These are phyloP conservation scores for Chlorodrepanis virens DNA, from an alignment of 2,113 vertebrate species.

Conservation along the genomic window DNA sequence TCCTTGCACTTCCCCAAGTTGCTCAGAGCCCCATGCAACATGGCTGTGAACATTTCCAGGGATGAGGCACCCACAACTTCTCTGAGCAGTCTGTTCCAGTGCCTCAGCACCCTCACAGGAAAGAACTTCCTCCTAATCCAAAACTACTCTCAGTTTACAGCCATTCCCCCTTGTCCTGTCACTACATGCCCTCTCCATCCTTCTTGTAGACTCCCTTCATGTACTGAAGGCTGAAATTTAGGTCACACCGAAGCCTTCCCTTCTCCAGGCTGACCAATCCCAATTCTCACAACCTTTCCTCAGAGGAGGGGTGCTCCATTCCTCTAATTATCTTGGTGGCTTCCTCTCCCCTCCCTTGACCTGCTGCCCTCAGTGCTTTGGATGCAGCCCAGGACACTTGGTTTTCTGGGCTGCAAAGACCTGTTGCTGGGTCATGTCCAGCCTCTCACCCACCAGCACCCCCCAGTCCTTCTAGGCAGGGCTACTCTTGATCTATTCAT, in stretches of 20 bases:
- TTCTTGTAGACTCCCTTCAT: not conserved
- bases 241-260: accelerated
- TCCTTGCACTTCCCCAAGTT: not conserved
- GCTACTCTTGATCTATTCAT: not conserved
- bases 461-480: not conserved
- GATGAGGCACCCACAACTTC: not conserved
- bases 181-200: not conserved
- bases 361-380: not conserved
- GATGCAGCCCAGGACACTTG: not conserved
- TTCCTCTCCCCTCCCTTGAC: not conserved
- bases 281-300: not conserved
- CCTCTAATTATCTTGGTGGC: too few relatives aligned
- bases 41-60: not conserved
- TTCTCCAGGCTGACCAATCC: not conserved
- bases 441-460: not conserved
- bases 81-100: not conserved
- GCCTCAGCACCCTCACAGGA: not conserved
- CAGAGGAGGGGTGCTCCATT: not conserved
- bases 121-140: not conserved
- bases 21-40: not conserved
- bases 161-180: not conserved
- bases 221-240: not conserved
- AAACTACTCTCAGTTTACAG: not conserved
- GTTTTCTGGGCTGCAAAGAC: not conserved
- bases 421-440: not conserved